Evolutionary conservation across 2,888 invertebrate genomes (phyloP), one percentile per base, ranked within the genome.

Genomic region (Strigamia maritima): DNA sequence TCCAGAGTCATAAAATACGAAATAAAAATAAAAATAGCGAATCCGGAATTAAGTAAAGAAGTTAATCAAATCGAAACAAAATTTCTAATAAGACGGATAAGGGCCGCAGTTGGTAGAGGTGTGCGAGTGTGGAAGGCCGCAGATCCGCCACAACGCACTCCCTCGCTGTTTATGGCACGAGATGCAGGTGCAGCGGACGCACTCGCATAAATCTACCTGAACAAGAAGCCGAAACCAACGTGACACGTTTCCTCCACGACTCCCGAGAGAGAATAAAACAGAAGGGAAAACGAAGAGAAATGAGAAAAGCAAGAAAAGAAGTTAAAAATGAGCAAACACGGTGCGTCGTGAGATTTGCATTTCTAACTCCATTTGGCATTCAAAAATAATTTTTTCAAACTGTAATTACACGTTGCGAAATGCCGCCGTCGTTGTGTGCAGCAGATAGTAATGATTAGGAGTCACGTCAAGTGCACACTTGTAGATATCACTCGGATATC

Each of bases 161-260:
- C 60, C 24, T 24, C 60, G 60, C 60, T 60, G 24, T 60, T 60
- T 60, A 60, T 60, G 60, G 60, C 60, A 22, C 60, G 1, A 24
- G 24, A 60, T 60, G 60, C 60, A 60, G 60, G 60, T 60, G 60
- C 60, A 60, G 60, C 60, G 60, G 60, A 60, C 60, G 60, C 60
- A 60, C 60, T 1, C 60, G 60, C 60, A 60, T 60, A 60, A 60
- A 60, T 60, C 60, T 60, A 60, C 60, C 60, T 60, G 60, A 60
- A 60, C 60, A 6, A 60, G 60, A 60, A 19, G n/a, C 24, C 24
- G 22, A 24, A 24, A 19, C 35, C 60, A 60, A 60, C 60, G 60
- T 60, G 60, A 60, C 60, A 60, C 24, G 22, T 60, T 60, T 60
- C 22, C n/a, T 60, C 7, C 60, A 60, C 22, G 60, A 24, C 60